phyloP scores from a whole-genome alignment of 2,113 vertebrate genomes.

The Plestiodon gilberti region DNA sequence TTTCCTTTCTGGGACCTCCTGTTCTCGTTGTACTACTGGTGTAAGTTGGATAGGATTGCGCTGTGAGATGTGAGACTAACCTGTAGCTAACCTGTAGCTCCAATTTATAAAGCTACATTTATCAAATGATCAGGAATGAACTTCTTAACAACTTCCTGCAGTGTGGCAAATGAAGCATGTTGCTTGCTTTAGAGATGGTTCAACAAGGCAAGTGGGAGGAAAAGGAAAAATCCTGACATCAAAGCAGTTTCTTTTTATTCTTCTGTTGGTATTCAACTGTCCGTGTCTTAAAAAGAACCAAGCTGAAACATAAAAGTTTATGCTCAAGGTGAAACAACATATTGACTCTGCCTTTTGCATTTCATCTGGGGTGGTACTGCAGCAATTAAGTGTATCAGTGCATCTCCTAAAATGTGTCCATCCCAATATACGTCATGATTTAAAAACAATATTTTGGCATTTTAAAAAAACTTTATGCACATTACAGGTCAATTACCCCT shows the following conservation, averaged over 20 bases:
- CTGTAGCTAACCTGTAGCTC: background rate
- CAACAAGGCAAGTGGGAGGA: background rate
- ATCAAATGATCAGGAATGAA: rapidly evolving
- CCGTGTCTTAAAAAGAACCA: background rate
- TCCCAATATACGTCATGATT: constrained; percentile 4
- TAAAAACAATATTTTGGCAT: constrained; percentile 36
- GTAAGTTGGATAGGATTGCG: too few relatives aligned
- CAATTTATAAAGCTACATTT: rapidly evolving
- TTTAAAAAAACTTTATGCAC: too few relatives aligned
- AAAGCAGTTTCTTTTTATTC: background rate
- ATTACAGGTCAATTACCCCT: too few relatives aligned
- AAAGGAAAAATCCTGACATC: background rate
- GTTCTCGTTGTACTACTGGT: too few relatives aligned
- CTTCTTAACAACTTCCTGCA: background rate
- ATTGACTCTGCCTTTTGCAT: background rate
- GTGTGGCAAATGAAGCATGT: background rate
- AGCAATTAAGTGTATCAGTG: constrained; percentile 12
- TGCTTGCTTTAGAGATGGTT: constrained; percentile 29
- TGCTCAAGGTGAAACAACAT: background rate
- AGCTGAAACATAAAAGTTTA: background rate
- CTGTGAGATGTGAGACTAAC: background rate
- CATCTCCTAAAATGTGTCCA: background rate
- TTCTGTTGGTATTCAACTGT: background rate
- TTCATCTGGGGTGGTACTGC: background rate
- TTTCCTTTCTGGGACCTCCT: too few relatives aligned